These are phyloP conservation scores for Sebastes diploproa DNA, from an alignment of 2,797 vertebrate genomes.

Conservation along the genomic window DNA sequence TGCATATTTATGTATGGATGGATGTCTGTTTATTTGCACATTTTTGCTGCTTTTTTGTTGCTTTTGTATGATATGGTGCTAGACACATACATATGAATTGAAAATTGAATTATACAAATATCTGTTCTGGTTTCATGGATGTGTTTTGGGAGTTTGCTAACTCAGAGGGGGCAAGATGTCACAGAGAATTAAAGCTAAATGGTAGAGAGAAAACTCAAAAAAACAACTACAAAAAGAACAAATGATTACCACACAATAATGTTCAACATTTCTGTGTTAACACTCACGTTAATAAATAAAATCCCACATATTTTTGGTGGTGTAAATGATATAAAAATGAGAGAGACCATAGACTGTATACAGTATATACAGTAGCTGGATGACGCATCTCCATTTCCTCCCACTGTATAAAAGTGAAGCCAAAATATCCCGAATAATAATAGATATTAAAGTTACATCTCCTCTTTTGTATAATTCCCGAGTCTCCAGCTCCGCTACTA, in stretches of 20 bases:
- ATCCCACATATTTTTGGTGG: not conserved
- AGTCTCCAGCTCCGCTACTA: no score
- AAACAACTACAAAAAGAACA: not conserved
- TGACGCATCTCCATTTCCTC: accelerated
- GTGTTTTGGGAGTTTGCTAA: not conserved
- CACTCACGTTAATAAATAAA: not conserved
- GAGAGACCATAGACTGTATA: not conserved
- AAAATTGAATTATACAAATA: not conserved
- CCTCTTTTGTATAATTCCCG: no score
- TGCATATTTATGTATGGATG: no score
- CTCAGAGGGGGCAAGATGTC: not conserved
- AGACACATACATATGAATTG: accelerated
- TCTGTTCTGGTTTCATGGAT: not conserved
- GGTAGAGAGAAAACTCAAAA: not conserved
- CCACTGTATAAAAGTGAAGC: no score
- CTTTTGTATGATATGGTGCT: no score
- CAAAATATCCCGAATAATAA: no score
- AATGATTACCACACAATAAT: not conserved
- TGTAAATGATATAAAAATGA: not conserved
- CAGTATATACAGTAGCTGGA: no score
- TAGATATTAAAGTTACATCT: no score
- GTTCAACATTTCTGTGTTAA: not conserved
- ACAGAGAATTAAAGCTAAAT: not conserved
- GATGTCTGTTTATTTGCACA: no score
- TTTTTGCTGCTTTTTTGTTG: no score